Evolutionary conservation across 2,113 vertebrate species (phyloP).

Genomic region (Ovis canadensis): DNA sequence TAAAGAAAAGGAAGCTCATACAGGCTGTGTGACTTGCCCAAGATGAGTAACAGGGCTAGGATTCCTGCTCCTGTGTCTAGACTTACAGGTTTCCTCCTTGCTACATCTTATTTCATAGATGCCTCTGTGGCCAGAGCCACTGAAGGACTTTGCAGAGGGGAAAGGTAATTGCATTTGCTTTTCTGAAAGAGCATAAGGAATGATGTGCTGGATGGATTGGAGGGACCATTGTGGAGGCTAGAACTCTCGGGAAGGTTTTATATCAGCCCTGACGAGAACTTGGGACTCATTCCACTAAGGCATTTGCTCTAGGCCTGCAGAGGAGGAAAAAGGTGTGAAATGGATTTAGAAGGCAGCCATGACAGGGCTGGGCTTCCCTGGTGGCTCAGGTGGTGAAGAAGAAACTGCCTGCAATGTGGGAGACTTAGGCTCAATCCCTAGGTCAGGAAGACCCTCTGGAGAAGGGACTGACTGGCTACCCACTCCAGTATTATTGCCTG

Average conservation of each 20-base stretch:
- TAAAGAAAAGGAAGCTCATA: neutral
- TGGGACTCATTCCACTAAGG: too few relatives aligned
- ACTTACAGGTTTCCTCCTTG: neutral
- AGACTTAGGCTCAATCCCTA: neutral
- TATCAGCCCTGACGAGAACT: neutral
- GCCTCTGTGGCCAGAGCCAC: neutral
- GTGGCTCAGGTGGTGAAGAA: neutral
- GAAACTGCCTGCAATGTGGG: neutral
- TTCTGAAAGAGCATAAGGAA: neutral
- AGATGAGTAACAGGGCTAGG: neutral
- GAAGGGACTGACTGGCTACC: neutral
- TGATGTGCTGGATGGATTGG: neutral
- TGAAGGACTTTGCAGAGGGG: neutral
- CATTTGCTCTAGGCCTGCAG: too few relatives aligned
- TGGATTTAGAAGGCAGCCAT: neutral
- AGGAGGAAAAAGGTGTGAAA: neutral
- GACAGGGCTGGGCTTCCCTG: neutral
- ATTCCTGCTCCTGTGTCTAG: neutral
- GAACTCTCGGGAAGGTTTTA: neutral
- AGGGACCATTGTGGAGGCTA: neutral
- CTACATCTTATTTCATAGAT: neutral
- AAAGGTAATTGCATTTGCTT: neutral
- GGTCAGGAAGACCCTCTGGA: neutral
- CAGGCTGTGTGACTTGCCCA: neutral
- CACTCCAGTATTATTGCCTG: neutral